Conservation (phyloP, 2,797 vertebrate species). For the Lophius americanus region DNA sequence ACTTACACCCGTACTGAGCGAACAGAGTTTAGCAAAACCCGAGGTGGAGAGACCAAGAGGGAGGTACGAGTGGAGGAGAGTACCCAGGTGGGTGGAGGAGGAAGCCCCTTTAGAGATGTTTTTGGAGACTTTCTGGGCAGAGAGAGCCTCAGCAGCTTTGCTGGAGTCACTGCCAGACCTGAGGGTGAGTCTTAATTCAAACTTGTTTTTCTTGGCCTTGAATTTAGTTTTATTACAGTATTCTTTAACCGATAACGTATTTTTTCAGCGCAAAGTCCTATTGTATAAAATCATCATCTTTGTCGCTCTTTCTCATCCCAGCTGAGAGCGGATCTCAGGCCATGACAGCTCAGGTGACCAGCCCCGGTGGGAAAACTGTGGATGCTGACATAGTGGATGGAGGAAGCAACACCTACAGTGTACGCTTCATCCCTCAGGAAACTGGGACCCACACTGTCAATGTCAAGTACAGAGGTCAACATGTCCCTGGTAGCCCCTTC, state of each 20-base stretch:
- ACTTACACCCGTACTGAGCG: conserved; percentile 96
- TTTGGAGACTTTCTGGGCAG: conserved; percentile 93
- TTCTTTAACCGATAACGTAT: neutral
- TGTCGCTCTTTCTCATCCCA: conserved; percentile 42
- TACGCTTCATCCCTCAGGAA: conserved; percentile 96
- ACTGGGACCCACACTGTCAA: conserved; percentile 95
- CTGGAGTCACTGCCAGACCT: conserved; percentile 85
- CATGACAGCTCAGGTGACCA: conserved; percentile 95
- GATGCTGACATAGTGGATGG: conserved; percentile 93
- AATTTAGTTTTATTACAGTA: neutral
- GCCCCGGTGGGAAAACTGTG: conserved; percentile 89
- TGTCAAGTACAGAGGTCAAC: conserved; percentile 95
- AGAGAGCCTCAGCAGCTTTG: conserved; percentile 90
- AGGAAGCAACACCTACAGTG: conserved; percentile 92
- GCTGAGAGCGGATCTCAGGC: conserved; percentile 87
- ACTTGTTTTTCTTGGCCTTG: neutral
- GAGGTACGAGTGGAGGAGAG: conserved; percentile 95
- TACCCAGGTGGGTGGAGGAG: conserved; percentile 91
- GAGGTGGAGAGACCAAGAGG: conserved; percentile 92
- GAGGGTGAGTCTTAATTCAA: conserved; percentile 78
- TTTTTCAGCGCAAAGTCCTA: neutral
- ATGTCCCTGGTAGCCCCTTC: conserved; percentile 97
- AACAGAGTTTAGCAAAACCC: conserved; percentile 96
- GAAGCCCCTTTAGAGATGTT: conserved; percentile 90
- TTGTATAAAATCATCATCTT: conserved; percentile 5